Evolutionary conservation across 2,797 vertebrate genomes (phyloP), one percentile per base, ranked within the genome.

Genomic region (Sciaenops ocellatus): DNA sequence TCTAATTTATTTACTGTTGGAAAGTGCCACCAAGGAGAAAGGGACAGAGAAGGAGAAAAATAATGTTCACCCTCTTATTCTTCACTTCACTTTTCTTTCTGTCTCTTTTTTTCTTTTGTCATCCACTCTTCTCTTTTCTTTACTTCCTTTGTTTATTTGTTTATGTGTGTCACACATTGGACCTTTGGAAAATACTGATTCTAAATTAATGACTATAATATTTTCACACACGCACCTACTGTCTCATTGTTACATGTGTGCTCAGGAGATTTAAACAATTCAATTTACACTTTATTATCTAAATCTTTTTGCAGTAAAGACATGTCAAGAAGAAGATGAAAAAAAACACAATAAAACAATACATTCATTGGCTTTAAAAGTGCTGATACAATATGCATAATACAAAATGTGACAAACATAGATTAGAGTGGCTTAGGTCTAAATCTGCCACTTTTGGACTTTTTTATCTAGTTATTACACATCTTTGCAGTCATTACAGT

Each of bases 11-110:
- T 94, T 92, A 92, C 85, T 78, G 83, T 85, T 91, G 84, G 67
- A 91, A 91, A 89, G 69, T 79, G 83, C 82, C 87, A 94, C 89
- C 93, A 94, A 93, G 93, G 93, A 93, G 91, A 94, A 92, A 92
- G 86, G 82, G 92, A 92, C 88, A 91, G 80, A 87, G 83, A 92
- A 91, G 85, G 87, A 91, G 86, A 91, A 91, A 93, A 80, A 77
- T 73, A 84, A 85, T 89, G 71, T 83, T 83, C 85, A 78, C 89
- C 76, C 60, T 79, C 46, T 61, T 88, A 44, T 72, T 84, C 50
- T 41, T 30, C 55, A 26, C 38, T 76, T 6, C 46, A 65, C 38
- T 71, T 2, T 65, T 68, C 17, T 66, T 51, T 8, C 42, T n/a
- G 61, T 66, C 54, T 52, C 20, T 60, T 61, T 60, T 48, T 41